Evolutionary conservation across 2,113 vertebrate genomes (phyloP), one percentile per base, ranked within the genome.

Genomic region (Syngnathus scovelli): DNA sequence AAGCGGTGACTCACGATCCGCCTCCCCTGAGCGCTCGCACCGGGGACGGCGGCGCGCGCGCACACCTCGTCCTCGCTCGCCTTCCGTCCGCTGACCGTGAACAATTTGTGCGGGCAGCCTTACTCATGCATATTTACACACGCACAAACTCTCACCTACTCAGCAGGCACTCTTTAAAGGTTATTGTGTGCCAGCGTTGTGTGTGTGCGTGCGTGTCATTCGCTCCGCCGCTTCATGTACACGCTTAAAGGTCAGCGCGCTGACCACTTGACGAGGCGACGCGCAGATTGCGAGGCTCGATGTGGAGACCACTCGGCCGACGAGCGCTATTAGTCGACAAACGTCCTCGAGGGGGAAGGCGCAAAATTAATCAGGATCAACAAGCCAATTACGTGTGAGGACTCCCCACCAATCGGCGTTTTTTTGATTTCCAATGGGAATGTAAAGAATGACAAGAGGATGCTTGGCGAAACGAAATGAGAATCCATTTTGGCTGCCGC

Each of bases 61-160:
- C 79, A 70, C 76, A 80, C 70, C 72, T 78, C 76, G 33, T 54
- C 78, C 74, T 52, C 69, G 61, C 63, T 19, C 46, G 69, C 52
- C 76, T 80, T 82, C 79, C 83, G 78, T 86, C 81, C 85, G 83
- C 85, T 86, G 86, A 89, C 86, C 84, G 78, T 89, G 83, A 90
- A 86, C 78, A 89, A 84, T 79, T 82, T 83, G 79, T 83, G 81
- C 84, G 86, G 86, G 89, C 86, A 83, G 83, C 71, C 82, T 90
- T 87, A 86, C 85, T 88, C 87, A 88, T 89, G 86, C 89, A 91
- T 89, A 89, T 91, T 88, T 89, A 87, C 86, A 84, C 70, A 75
- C 77, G 83, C 33, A 39, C 58, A 43, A 80, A 68, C 76, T 69
- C 83, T 80, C 84, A 90, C 86, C 85, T 85, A 83, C 86, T 87